These are phyloP conservation scores for Kradibia gibbosae DNA, from an alignment of 1,140 invertebrate species.

Conservation along the genomic window DNA sequence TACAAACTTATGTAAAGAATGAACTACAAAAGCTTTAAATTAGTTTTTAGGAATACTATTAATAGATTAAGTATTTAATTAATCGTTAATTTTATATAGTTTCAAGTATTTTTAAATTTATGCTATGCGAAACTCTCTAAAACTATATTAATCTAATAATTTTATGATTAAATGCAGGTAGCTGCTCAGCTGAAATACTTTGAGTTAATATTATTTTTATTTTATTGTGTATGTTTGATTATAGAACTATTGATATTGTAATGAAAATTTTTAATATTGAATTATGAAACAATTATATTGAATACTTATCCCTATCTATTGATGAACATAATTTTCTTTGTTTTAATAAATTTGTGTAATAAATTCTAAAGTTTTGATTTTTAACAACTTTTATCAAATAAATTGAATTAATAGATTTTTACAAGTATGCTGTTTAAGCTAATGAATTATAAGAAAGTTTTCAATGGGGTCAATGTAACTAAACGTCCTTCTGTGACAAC, in stretches of 20 bases:
- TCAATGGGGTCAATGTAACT: constrained; percentile 49
- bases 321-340: no score
- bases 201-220: no score
- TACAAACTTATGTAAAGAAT: not conserved
- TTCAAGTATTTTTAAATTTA: not conserved
- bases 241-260: no score
- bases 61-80: not conserved
- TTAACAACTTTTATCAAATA: no score
- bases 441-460: constrained; percentile 15
- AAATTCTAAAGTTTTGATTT: no score
- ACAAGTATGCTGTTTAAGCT: not conserved
- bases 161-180: not conserved
- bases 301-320: no score
- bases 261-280: no score
- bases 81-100: not conserved
- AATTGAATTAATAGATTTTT: not conserved
- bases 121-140: not conserved
- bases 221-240: no score
- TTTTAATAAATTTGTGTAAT: no score
- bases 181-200: no score
- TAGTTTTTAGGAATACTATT: not conserved
- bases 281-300: no score
- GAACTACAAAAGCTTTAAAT: not conserved
- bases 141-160: not conserved
- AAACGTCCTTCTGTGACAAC: constrained; percentile 12